These are phyloP conservation scores for Paracentrotus lividus DNA, from an alignment of 53 echinoderm and acorn worm species.

Conservation along the genomic window DNA sequence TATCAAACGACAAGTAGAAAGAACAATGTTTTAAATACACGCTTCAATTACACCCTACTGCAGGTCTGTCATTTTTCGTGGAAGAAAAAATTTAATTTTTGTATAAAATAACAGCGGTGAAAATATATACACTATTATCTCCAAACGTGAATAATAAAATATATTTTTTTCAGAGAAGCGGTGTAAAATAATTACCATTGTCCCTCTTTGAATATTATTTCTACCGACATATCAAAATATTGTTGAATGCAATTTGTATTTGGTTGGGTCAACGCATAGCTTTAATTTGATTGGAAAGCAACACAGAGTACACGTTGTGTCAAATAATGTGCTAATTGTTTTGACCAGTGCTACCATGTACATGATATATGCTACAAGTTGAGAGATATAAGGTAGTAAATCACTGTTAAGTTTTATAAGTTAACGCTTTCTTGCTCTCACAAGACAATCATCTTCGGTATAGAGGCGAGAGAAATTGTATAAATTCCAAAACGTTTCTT, in stretches of 20 bases:
- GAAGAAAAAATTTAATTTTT: not conserved
- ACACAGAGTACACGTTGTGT: not conserved
- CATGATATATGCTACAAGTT: too few species aligned
- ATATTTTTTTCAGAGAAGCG: not conserved
- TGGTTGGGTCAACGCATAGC: slow-evolving; percentile 4
- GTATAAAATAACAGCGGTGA: not conserved
- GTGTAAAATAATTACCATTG: slow-evolving; percentile 32
- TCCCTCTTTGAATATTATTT: not conserved
- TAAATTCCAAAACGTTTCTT: too few species aligned
- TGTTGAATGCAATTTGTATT: not conserved
- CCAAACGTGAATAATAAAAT: not conserved
- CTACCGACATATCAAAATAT: not conserved
- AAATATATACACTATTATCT: not conserved
- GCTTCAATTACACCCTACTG: not conserved
- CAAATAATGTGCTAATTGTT: slow-evolving; percentile 49
- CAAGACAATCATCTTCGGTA: too few species aligned
- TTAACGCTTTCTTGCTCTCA: too few species aligned
- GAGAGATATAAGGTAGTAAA: too few species aligned
- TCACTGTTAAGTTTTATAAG: too few species aligned
- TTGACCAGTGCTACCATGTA: not conserved
- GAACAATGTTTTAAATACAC: not conserved
- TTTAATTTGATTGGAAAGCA: not conserved
- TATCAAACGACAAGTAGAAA: not conserved
- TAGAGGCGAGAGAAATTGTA: too few species aligned
- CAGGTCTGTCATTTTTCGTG: not conserved